Base-by-base conservation (phyloP, 2,797 vertebrate genomes). In the Hippopotamyrus pictus region DNA sequence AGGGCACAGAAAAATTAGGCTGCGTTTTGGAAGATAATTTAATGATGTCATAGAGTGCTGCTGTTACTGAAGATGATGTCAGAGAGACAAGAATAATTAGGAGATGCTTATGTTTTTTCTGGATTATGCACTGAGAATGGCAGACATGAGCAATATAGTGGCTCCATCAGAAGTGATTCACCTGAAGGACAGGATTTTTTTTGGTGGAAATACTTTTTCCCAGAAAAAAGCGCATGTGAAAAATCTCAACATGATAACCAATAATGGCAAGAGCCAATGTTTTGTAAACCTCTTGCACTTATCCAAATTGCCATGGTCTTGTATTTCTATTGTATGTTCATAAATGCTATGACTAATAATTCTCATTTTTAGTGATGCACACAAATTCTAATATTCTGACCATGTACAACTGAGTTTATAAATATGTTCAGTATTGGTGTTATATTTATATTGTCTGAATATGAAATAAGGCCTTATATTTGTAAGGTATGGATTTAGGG, bases 371-470 rank as follows among this genome's bases (percentile, higher is more conserved):
- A 85, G 44, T 85, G 46, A 84, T 50, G 69, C 69, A 37, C 65
- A 84, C 46, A 87, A 19, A 51, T 57, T 54, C 86, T 87, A 87
- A 87, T 29, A 57, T n/a, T 41, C 29, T 87, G 51, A 87, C 53
- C 51, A 33, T 59, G 82, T 51, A 85, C 82, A 85, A 51, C 48
- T 51, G n/a, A 50, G 82, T 85, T 85, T 46, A 85, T 51, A 51
- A 85, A 51, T 87, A 54, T 87, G 86, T 57, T 87, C 53, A 19
- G 37, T 76, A 89, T 54, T 87, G 29, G 69, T 89, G 84, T 87
- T 69, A 79, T 53, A 25, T 37, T 79, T 87, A 76, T 87, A 86
- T 51, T 79, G 84, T 87, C 22, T 73, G 25, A 76, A 79, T 89
- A 25, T 87, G 22, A 87, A 79, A 69, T 50, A 86, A 69, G 83